Evolutionary conservation across 2,797 vertebrate genomes (phyloP), one percentile per base, ranked within the genome.

Genomic region (Eulemur coronatus): DNA sequence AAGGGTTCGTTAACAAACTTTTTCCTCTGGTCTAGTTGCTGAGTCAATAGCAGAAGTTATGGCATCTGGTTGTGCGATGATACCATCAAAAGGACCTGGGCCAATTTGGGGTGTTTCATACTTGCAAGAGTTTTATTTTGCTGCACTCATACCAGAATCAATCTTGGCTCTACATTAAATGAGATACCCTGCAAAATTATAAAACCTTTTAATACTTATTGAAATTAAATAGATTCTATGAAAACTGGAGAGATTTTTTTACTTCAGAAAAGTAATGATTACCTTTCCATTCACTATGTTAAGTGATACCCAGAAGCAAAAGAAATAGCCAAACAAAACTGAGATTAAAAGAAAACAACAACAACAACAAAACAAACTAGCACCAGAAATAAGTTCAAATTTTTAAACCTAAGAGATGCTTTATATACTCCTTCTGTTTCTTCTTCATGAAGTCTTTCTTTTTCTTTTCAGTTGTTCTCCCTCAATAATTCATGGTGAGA

Each of bases 191-290:
- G 30, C 7, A 84, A 96, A 96, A 93, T 92, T 93, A 95, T 18
- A 93, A 91, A 84, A 79, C 8, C 12, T 92, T 96, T 96, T 69
- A 93, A 70, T 85, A 46, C 65, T 93, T 91, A 95, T 20, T 92
- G 76, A 96, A 95, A 95, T 96, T 65, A 95, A 95, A 28, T 59
- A 86, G 15, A 38, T 72, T 80, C 17, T 46, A 72, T 82, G 89
- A 96, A 96, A 78, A 28, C 70, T 93, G 72, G 33, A 76, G 84
- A 96, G 41, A 94, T 80, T 92, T 97, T 87, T 59, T 89, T 90
- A 63, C 61, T 18, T 89, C 59, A 76, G 15, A 95, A 81, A 28
- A 17, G 17, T 91, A 89, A 94, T 84, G 73, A 91, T 93, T 87
- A 79, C 30, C 63, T 89, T 96, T 89, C 65, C 76, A 97, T 65